phyloP scores from a whole-genome alignment of 2,797 vertebrate genomes.

The Sebastes aleutianus region DNA sequence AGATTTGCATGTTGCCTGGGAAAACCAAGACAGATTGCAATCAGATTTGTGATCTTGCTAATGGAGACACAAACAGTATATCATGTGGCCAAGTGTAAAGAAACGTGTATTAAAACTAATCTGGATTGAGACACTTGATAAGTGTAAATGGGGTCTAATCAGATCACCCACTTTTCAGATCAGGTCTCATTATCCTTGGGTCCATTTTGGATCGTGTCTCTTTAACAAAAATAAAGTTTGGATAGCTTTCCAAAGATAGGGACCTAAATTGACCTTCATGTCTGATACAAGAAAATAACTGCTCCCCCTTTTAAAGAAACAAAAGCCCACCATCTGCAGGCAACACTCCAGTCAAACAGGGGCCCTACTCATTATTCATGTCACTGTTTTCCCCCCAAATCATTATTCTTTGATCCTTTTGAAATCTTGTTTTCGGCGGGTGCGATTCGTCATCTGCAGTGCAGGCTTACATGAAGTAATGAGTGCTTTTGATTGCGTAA shows the following conservation, averaged over 20 bases:
- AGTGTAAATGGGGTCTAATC: neutral
- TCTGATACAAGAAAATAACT: neutral
- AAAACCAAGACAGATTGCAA: neutral
- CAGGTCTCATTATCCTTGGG: neutral
- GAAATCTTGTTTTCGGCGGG: constrained; percentile 28
- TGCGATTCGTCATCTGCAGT: constrained; percentile 18
- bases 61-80: neutral
- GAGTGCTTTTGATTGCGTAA: constrained; percentile 32
- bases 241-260: neutral
- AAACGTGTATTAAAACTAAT: neutral
- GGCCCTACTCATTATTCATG: constrained; percentile 45
- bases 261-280: neutral
- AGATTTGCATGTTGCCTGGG: neutral
- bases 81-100: neutral
- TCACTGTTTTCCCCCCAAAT: constrained; percentile 32
- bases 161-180: neutral
- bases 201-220: neutral
- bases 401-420: constrained; percentile 49
- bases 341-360: constrained; percentile 1
- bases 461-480: constrained; percentile 36
- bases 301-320: neutral
- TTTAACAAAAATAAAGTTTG: neutral
- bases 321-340: constrained; percentile 11
- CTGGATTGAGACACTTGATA: neutral
- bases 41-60: neutral